Evolutionary conservation across 2,888 invertebrate genomes (phyloP).

Genomic region (Brachypterus glaber): DNA sequence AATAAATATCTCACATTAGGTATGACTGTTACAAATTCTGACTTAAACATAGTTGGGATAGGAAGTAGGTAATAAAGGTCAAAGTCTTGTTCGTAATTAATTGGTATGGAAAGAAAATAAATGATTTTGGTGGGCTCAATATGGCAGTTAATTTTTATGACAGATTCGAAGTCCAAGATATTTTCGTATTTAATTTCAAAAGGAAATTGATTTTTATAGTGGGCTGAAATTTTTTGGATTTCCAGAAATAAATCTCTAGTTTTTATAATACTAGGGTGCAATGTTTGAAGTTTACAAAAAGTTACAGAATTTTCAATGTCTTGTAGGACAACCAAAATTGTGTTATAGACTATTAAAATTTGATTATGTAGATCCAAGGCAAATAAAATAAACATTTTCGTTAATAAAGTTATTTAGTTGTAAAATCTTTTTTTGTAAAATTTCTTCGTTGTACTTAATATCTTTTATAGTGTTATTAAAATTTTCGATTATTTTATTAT

Average conservation of each 20-base stretch:
- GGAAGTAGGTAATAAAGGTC: slow-evolving; percentile 10
- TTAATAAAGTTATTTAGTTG: slow-evolving; percentile 2
- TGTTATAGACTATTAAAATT: slow-evolving; percentile 10
- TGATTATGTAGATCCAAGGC: slow-evolving; percentile 12
- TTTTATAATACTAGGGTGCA: slow-evolving; percentile 14
- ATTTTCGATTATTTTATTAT: too few relatives aligned
- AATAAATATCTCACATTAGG: too few relatives aligned
- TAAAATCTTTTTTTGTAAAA: slow-evolving; percentile 1
- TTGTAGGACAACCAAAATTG: slow-evolving; percentile 7
- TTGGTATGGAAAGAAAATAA: slow-evolving; percentile 15
- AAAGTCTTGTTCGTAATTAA: slow-evolving; percentile 12
- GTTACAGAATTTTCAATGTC: slow-evolving; percentile 13
- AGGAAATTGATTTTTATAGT: too few relatives aligned
- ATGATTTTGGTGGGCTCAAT: too few relatives aligned
- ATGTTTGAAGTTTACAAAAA: slow-evolving; percentile 14
- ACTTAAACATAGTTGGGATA: too few relatives aligned
- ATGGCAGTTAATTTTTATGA: slow-evolving; percentile 12
- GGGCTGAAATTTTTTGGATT: slow-evolving; percentile 9
- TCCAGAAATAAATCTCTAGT: slow-evolving; percentile 10
- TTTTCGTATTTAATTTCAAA: too few relatives aligned
- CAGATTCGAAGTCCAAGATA: too few relatives aligned
- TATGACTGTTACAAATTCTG: too few relatives aligned
- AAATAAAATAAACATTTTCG: slow-evolving; percentile 8
- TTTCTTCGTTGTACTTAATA: slow-evolving; percentile 10
- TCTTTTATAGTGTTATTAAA: too few relatives aligned